Evolutionary conservation across 2,888 invertebrate species (phyloP).

Genomic region (Machimus rusticus): DNA sequence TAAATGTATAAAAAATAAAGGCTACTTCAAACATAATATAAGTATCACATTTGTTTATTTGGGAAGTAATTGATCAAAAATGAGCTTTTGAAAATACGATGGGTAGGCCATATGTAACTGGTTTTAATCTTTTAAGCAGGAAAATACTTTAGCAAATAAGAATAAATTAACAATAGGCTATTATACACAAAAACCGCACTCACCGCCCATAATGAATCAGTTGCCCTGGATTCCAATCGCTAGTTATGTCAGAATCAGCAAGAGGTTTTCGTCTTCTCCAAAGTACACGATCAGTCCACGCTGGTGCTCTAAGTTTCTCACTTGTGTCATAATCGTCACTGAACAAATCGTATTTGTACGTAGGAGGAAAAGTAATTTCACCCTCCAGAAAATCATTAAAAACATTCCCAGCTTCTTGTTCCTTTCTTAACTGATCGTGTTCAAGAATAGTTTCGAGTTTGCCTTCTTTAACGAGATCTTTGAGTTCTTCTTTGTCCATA

Average conservation of each 20-base stretch:
- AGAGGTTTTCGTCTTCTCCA: slow-evolving; percentile 85
- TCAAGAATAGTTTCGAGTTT: slow-evolving; percentile 80
- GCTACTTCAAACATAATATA: too few relatives aligned
- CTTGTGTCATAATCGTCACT: slow-evolving; percentile 99
- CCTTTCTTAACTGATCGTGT: slow-evolving; percentile 86
- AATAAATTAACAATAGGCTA: not conserved
- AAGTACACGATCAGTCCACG: slow-evolving; percentile 98
- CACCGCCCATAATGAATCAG: slow-evolving; percentile 84
- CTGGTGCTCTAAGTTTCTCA: slow-evolving; percentile 95
- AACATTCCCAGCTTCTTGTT: slow-evolving; percentile 81
- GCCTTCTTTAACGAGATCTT: slow-evolving; percentile 71
- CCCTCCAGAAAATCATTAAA: slow-evolving; percentile 96
- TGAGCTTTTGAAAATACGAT: too few relatives aligned
- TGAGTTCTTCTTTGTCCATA: slow-evolving; percentile 92
- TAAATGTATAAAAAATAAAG: too few relatives aligned
- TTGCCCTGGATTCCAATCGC: slow-evolving; percentile 79
- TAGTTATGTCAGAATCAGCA: slow-evolving; percentile 70
- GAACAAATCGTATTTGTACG: slow-evolving; percentile 98
- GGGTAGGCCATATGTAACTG: too few relatives aligned
- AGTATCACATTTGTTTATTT: too few relatives aligned
- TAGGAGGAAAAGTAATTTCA: slow-evolving; percentile 89
- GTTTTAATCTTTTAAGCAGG: too few relatives aligned
- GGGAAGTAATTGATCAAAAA: too few relatives aligned
- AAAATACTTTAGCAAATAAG: not conserved
- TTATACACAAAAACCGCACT: not conserved